phyloP scores from a whole-genome alignment of 2,888 invertebrate species.

The Erebia ligea region DNA sequence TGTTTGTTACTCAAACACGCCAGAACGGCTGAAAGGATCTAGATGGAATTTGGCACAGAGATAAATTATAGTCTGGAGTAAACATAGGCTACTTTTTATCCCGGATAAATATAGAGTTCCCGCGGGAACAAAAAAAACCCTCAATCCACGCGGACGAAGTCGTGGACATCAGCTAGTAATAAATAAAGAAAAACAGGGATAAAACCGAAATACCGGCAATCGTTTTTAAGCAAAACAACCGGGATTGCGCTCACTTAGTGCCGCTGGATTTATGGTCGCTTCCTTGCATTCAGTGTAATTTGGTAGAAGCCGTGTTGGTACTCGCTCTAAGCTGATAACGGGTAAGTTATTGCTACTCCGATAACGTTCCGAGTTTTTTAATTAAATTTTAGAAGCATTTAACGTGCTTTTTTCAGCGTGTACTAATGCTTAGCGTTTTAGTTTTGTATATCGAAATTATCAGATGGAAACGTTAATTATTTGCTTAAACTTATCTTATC shows the following conservation, averaged over 20 bases:
- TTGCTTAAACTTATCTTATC: not conserved
- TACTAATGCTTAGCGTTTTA: not conserved
- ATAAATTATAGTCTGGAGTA: too few species aligned
- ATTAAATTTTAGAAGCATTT: constrained; percentile 19
- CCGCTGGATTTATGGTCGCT: constrained; percentile 18
- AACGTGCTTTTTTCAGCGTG: not conserved
- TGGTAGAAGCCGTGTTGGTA: constrained; percentile 19
- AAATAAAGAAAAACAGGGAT: constrained; percentile 11
- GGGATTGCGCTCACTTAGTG: constrained; percentile 26
- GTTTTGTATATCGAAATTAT: constrained; percentile 3
- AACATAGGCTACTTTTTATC: too few species aligned
- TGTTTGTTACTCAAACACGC: too few species aligned
- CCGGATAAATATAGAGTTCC: too few species aligned
- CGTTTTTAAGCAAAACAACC: constrained; percentile 21
- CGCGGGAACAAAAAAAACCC: too few species aligned
- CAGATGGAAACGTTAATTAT: not conserved
- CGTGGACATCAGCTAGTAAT: not conserved
- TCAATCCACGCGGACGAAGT: too few species aligned
- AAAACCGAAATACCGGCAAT: constrained; percentile 12
- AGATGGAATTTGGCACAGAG: too few species aligned
- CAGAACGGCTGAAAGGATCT: too few species aligned
- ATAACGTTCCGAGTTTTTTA: constrained; percentile 19
- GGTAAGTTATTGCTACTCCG: constrained; percentile 12
- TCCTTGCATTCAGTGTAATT: constrained; percentile 20
- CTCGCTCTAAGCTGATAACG: constrained; percentile 12